Evolutionary conservation across 2,113 vertebrate genomes (phyloP).

Genomic region (Condylura cristata): DNA sequence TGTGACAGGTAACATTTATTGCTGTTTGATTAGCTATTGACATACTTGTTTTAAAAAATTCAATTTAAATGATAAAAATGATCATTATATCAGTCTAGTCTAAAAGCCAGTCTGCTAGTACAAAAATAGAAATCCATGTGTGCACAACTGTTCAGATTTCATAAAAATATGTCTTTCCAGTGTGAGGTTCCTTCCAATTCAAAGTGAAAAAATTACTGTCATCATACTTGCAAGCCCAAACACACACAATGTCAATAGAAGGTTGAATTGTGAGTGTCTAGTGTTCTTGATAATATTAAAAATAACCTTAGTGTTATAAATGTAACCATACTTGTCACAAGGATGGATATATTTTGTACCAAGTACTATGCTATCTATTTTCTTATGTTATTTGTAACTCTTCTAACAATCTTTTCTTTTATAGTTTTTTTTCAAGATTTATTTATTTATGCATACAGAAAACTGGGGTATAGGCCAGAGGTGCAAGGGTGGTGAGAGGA

Average conservation of each 20-base stretch:
- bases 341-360: not conserved
- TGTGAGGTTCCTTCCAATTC: not conserved
- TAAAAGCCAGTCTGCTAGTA: not conserved
- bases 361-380: not conserved
- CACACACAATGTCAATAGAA: not conserved
- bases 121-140: conserved; percentile 29
- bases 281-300: not conserved
- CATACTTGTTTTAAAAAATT: not conserved
- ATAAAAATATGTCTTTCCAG: not conserved
- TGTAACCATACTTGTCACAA: not conserved
- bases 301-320: not conserved
- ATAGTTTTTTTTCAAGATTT: no score
- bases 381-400: not conserved
- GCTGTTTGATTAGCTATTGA: not conserved
- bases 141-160: not conserved
- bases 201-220: not conserved
- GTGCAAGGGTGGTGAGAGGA: no score
- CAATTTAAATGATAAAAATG: not conserved
- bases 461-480: no score
- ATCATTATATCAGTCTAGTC: not conserved
- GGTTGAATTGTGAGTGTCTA: not conserved
- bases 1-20: not conserved
- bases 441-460: no score
- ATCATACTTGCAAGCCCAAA: not conserved
- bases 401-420: not conserved